phyloP scores from a whole-genome alignment of 2,888 invertebrate species.

The Perizoma flavofasciatum region DNA sequence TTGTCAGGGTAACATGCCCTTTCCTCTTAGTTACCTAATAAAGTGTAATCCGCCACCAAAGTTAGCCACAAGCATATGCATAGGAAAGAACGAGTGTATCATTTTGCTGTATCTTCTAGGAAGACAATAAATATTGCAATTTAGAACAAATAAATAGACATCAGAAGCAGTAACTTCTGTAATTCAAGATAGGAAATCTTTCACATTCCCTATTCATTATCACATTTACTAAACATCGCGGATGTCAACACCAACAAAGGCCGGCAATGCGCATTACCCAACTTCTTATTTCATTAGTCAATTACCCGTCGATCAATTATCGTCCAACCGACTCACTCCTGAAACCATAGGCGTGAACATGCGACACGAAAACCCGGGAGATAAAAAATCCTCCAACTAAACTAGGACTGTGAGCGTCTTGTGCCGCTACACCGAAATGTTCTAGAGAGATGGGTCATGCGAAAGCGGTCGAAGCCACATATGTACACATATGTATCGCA shows the following conservation, averaged over 20 bases:
- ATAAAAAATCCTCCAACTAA: slow-evolving; percentile 60
- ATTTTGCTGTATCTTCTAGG: no score
- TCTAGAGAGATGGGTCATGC: slow-evolving; percentile 51
- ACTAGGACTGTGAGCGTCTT: slow-evolving; percentile 46
- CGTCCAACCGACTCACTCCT: slow-evolving; percentile 59
- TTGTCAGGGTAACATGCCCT: no score
- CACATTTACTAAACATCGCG: slow-evolving; percentile 34
- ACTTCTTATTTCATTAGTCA: slow-evolving; percentile 68
- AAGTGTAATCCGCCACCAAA: no score
- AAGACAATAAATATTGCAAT: no score
- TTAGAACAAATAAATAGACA: no score
- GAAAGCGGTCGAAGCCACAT: slow-evolving; percentile 66
- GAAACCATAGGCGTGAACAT: slow-evolving; percentile 77
- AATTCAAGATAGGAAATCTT: slow-evolving; percentile 3
- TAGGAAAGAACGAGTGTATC: no score
- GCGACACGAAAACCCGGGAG: slow-evolving; percentile 71
- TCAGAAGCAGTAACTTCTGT: no score
- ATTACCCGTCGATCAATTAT: slow-evolving; percentile 76
- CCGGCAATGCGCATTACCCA: slow-evolving; percentile 47
- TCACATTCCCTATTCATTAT: slow-evolving; percentile 21
- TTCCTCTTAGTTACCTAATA: no score
- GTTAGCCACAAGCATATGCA: no score
- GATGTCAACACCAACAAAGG: slow-evolving; percentile 33
- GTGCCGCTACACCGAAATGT: slow-evolving; percentile 33
- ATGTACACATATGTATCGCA: slow-evolving; percentile 63